Percentiles rank a stretch among this genome's conserved stretches.
Evolutionary conservation across 2,113 vertebrate genomes (phyloP).

Genomic region (Seriola dumerili): DNA sequence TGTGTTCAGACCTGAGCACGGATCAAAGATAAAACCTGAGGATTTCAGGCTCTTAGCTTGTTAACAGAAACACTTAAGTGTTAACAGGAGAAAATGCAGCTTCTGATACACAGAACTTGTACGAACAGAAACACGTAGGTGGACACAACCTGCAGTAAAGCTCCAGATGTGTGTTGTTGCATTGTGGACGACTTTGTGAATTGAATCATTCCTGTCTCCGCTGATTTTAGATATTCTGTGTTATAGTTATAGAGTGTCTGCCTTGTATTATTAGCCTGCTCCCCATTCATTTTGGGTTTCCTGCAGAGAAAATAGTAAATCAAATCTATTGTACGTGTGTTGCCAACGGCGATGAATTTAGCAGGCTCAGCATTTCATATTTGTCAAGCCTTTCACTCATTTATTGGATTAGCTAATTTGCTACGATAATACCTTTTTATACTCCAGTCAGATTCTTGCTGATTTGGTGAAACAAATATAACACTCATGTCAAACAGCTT

Average conservation of each 20-base stretch:
- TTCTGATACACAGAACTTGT: too few relatives aligned
- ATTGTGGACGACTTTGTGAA: neutral
- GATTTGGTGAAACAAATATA: slow-evolving; percentile 1
- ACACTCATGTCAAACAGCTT: neutral
- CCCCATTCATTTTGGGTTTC: neutral
- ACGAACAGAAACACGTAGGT: too few relatives aligned
- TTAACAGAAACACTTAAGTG: too few relatives aligned
- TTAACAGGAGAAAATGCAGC: too few relatives aligned
- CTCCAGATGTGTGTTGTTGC: neutral
- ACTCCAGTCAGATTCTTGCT: slow-evolving; percentile 4
- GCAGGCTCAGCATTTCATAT: slow-evolving; percentile 20
- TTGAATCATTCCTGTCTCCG: neutral
- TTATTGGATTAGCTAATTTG: slow-evolving; percentile 13
- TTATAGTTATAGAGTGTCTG: neutral
- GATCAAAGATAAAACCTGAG: too few relatives aligned
- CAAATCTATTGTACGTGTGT: slow-evolving; percentile 13
- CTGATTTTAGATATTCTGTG: neutral
- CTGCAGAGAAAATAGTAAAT: neutral
- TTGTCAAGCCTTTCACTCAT: slow-evolving; percentile 5
- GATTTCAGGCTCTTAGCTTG: too few relatives aligned
- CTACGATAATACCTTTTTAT: neutral
- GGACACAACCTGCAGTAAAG: neutral
- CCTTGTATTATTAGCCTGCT: neutral
- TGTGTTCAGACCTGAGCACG: neutral
- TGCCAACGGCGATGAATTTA: slow-evolving; percentile 6